phyloP scores from a whole-genome alignment of 2,113 vertebrate species.

The Eira barbara region DNA sequence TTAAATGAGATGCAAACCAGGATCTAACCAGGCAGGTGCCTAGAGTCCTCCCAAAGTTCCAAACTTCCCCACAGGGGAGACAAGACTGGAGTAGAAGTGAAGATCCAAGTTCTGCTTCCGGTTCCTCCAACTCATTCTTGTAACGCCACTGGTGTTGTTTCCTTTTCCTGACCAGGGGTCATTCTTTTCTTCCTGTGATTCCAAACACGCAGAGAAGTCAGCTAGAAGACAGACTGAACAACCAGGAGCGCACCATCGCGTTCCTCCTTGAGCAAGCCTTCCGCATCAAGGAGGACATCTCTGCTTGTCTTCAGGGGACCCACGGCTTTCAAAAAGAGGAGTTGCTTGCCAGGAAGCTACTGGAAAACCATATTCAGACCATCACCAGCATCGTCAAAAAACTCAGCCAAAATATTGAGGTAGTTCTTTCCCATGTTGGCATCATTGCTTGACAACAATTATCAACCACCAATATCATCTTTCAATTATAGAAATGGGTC shows the following conservation, averaged over 20 bases:
- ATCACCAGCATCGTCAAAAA: conserved; percentile 87
- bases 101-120: background rate
- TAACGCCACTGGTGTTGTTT: background rate
- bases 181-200: conserved; percentile 54
- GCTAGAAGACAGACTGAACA: conserved; percentile 78
- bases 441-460: background rate
- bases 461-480: background rate
- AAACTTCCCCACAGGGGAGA: background rate
- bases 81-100: background rate
- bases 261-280: conserved; percentile 88
- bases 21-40: background rate
- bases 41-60: background rate
- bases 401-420: conserved; percentile 87
- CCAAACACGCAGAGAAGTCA: conserved; percentile 50
- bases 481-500: conserved; percentile 30
- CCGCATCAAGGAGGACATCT: conserved; percentile 86
- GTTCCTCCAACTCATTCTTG: background rate
- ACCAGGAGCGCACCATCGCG: conserved; percentile 82
- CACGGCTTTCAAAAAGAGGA: conserved; percentile 78
- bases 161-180: conserved; percentile 44
- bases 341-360: conserved; percentile 78
- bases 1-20: background rate
- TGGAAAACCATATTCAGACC: conserved; percentile 88
- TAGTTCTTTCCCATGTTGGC: conserved; percentile 42
- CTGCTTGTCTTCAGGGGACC: conserved; percentile 77